These are phyloP conservation scores for Heterotis niloticus DNA, from an alignment of 2,113 vertebrate species.

Conservation along the genomic window DNA sequence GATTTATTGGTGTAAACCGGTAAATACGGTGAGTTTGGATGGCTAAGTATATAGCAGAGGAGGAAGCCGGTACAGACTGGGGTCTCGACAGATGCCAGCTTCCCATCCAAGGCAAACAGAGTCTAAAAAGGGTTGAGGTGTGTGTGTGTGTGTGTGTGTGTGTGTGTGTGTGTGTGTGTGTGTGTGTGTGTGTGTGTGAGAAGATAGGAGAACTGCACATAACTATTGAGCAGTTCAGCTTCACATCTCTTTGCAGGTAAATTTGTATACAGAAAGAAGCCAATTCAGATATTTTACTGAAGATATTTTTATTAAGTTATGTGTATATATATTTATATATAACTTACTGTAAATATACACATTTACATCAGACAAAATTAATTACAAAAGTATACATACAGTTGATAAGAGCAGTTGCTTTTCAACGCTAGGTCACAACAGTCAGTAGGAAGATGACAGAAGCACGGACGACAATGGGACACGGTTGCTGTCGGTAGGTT, in stretches of 20 bases:
- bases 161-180: constrained; percentile 42
- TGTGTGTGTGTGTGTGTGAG: constrained; percentile 44
- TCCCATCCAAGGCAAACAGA: constrained; percentile 63
- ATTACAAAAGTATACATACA: constrained; percentile 65
- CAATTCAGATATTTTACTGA: constrained; percentile 20
- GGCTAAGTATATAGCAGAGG: constrained; percentile 36
- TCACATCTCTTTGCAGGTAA: constrained; percentile 41
- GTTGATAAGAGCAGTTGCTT: constrained; percentile 59
- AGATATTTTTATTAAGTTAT: constrained; percentile 7
- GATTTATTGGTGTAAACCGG: constrained; percentile 11
- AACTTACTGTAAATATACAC: constrained; percentile 8
- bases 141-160: constrained; percentile 47
- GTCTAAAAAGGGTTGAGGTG: constrained; percentile 59
- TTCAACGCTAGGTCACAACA: constrained; percentile 42
- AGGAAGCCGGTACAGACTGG: constrained; percentile 54
- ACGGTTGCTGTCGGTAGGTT: too few species aligned
- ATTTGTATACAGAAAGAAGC: constrained; percentile 53
- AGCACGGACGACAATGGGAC: neutral
- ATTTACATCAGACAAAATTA: constrained; percentile 44
- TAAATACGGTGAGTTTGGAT: constrained; percentile 6
- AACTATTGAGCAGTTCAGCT: constrained; percentile 57
- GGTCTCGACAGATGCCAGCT: constrained; percentile 54
- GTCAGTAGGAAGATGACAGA: constrained; percentile 44
- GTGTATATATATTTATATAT: neutral
- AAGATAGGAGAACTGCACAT: constrained; percentile 40